Evolutionary conservation across 2,113 vertebrate genomes (phyloP).

Genomic region (Cynopterus brachyotis): DNA sequence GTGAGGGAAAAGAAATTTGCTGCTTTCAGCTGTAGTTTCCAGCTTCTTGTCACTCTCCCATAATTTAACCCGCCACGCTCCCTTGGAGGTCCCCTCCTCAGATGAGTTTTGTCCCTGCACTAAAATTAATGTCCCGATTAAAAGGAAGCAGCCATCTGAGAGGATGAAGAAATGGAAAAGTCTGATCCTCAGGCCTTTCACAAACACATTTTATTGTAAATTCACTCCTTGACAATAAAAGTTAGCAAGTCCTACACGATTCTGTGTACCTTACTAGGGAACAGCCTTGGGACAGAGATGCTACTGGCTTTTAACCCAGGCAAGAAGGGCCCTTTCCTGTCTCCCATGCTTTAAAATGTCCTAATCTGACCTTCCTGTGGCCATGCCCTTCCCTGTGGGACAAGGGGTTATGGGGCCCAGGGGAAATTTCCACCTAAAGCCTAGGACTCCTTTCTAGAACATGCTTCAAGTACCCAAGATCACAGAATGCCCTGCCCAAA

Average conservation of each 20-base stretch:
- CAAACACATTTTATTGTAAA: neutral
- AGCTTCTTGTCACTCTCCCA: neutral
- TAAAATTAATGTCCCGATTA: neutral
- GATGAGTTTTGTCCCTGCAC: neutral
- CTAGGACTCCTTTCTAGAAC: neutral
- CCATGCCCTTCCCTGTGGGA: neutral
- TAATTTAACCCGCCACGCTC: neutral
- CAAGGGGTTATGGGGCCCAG: neutral
- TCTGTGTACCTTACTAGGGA: neutral
- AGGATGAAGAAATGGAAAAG: neutral
- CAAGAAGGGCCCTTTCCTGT: neutral
- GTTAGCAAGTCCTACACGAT: neutral
- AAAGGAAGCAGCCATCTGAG: neutral
- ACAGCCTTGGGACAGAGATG: neutral
- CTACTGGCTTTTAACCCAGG: neutral
- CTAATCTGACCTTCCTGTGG: neutral
- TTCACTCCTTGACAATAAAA: neutral
- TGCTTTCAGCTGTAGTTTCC: neutral
- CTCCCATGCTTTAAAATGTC: neutral
- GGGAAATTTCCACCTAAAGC: neutral
- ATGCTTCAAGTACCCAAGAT: neutral
- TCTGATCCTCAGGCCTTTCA: neutral
- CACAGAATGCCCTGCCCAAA: neutral
- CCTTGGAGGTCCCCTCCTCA: neutral
- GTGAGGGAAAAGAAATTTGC: neutral